Base-by-base conservation (phyloP, 2,113 vertebrate genomes). In the Acanthochromis polyacanthus region DNA sequence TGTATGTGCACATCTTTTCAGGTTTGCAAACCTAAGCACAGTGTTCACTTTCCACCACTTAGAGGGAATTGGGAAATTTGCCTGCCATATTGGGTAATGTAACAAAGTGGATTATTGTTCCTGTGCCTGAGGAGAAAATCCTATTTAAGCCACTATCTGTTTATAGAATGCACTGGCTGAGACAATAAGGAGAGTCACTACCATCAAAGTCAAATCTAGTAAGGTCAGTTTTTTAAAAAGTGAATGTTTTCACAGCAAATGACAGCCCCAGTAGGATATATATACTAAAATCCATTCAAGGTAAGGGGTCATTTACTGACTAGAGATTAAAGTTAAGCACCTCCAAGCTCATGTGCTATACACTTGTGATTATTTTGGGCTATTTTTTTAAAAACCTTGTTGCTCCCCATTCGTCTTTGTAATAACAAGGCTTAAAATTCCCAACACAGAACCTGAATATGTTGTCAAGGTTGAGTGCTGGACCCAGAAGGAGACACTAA, bases 41-140 rank as follows among this genome's bases (percentile, higher is more conserved):
- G 67, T 81, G 74, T 69, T 78, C 52, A 57, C 70, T 80, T 65
- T 43, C 53, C 45, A 85, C 70, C 88, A 89, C 89, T 90, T 85
- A 85, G 19, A 17, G 59, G 48, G 68, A 81, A 88, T 87, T 87
- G 83, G 60, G 81, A 81, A 85, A 75, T 83, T 61, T 87, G 71
- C 62, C 58, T 71, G 81, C 81, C 85, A 82, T 79, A 76, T 82
- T 67, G 67, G 81, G 63, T 83, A 85, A 87, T 7, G 50, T 78
- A 74, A 82, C 86, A 90, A 92, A 90, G 88, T 92, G 91, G 89
- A 92, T 92, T 92, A 90, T 85, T 90, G 71, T 80, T 58, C 67
- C 72, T 61, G 68, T 80, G 79, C 64, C 51, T 14, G 10, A n/a
- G 71, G 71, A 88, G 83, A 85, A 91, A 91, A 92, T 92, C 89